Percentiles rank a stretch among this genome's conserved stretches.
phyloP scores from a whole-genome alignment of 2,888 invertebrate species.

The Drosophila testacea region DNA sequence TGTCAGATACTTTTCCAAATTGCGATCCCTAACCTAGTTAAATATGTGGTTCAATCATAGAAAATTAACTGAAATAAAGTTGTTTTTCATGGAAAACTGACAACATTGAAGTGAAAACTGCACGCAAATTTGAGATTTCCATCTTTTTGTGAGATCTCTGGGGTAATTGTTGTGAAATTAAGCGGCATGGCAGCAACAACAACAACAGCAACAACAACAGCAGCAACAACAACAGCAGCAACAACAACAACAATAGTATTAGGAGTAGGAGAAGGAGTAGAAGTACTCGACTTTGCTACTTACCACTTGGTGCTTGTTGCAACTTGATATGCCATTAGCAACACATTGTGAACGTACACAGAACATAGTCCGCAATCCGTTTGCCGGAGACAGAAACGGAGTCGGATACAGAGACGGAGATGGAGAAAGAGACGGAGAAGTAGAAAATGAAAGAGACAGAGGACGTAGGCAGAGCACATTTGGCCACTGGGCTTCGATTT shows the following conservation, averaged over 20 bases:
- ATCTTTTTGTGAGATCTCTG: constrained; percentile 27
- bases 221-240: constrained; percentile 32
- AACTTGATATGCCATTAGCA: constrained; percentile 63
- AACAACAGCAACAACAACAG: too few species aligned
- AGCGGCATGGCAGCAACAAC: constrained; percentile 40
- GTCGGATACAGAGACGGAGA: neutral
- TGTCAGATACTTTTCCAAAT: too few species aligned
- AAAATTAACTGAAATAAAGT: neutral
- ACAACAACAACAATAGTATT: neutral
- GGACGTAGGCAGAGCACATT: constrained; percentile 40
- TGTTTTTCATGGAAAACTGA: neutral
- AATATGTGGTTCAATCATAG: neutral
- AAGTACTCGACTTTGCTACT: constrained; percentile 23
- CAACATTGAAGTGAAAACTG: neutral
- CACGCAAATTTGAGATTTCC: constrained; percentile 21
- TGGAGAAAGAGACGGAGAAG: neutral
- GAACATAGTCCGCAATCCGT: constrained; percentile 13
- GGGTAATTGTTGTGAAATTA: constrained; percentile 57
- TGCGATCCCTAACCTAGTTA: neutral
- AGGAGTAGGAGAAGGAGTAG: neutral
- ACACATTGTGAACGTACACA: constrained; percentile 49
- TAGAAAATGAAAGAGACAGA: neutral
- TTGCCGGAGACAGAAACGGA: neutral
- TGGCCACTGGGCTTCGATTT: constrained; percentile 69
- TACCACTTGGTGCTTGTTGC: constrained; percentile 46